These are phyloP conservation scores for Polyploca ridens DNA, from an alignment of 2,888 invertebrate genomes.

Conservation along the genomic window DNA sequence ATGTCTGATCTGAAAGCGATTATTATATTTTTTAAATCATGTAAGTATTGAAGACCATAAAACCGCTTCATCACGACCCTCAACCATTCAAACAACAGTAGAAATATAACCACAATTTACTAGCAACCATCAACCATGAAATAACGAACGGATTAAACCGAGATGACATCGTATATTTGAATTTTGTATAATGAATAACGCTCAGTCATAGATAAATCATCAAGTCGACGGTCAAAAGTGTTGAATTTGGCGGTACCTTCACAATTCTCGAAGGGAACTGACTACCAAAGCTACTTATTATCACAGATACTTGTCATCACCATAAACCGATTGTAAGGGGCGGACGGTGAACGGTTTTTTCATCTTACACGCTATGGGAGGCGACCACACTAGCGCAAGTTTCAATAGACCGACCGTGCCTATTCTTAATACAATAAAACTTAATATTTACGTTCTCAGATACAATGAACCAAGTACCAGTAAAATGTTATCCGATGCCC, in stretches of 20 bases:
- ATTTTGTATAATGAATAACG: conserved; percentile 56
- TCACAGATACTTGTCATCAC: conserved; percentile 60
- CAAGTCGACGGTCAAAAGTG: conserved; percentile 64
- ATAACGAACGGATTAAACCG: conserved; percentile 70
- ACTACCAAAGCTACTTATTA: conserved; percentile 57
- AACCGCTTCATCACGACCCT: conserved; percentile 2
- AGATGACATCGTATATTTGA: conserved; percentile 75
- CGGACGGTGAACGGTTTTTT: conserved; percentile 59
- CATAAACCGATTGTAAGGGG: conserved; percentile 70
- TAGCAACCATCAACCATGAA: conserved; percentile 60
- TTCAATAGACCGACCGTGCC: conserved; percentile 61
- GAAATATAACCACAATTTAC: conserved; percentile 19
- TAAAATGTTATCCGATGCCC: conserved; percentile 56
- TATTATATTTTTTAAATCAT: neutral
- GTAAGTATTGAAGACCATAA: neutral
- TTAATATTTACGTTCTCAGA: conserved; percentile 79
- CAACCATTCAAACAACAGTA: neutral
- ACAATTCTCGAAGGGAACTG: conserved; percentile 58
- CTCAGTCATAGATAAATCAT: conserved; percentile 76
- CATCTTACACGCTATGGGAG: conserved; percentile 62
- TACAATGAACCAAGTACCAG: conserved; percentile 73
- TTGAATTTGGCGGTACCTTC: conserved; percentile 75
- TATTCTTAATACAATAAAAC: conserved; percentile 81
- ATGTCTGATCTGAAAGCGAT: neutral
- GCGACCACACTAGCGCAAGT: conserved; percentile 73